Percentiles rank a stretch among this genome's conserved stretches.
phyloP scores from a whole-genome alignment of 2,888 invertebrate species.

The Eupithecia subfuscata region DNA sequence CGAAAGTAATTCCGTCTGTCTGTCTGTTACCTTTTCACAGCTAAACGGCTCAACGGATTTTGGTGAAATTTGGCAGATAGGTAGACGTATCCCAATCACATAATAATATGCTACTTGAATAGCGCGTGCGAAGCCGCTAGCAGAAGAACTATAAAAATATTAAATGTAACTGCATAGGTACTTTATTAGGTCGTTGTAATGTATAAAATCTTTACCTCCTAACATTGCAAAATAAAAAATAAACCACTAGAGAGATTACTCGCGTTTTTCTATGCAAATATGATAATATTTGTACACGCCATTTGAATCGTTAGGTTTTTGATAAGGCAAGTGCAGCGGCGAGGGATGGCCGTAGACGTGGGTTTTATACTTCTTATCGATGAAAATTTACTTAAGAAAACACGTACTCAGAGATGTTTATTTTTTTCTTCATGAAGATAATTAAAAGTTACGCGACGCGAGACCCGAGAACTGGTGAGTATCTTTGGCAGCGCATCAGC shows the following conservation, averaged over 20 bases:
- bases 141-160: neutral
- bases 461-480: too few species aligned
- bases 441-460: neutral
- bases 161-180: neutral
- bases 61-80: too few species aligned
- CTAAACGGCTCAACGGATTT: too few species aligned
- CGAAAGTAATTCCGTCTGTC: too few species aligned
- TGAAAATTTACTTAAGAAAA: neutral
- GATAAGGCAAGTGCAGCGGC: conserved; percentile 70
- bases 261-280: conserved; percentile 62
- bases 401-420: too few species aligned
- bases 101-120: too few species aligned
- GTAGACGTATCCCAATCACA: too few species aligned
- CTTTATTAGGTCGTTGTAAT: neutral
- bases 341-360: conserved; percentile 54
- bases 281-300: conserved; percentile 64
- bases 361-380: neutral
- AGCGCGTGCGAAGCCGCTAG: too few species aligned
- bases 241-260: conserved; percentile 35
- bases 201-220: neutral
- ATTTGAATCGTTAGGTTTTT: conserved; percentile 65
- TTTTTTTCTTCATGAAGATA: neutral
- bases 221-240: conserved; percentile 28
- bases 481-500: too few species aligned
- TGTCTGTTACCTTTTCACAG: too few species aligned